Conservation (phyloP, 2,888 invertebrate species). For the Plusia festucae region DNA sequence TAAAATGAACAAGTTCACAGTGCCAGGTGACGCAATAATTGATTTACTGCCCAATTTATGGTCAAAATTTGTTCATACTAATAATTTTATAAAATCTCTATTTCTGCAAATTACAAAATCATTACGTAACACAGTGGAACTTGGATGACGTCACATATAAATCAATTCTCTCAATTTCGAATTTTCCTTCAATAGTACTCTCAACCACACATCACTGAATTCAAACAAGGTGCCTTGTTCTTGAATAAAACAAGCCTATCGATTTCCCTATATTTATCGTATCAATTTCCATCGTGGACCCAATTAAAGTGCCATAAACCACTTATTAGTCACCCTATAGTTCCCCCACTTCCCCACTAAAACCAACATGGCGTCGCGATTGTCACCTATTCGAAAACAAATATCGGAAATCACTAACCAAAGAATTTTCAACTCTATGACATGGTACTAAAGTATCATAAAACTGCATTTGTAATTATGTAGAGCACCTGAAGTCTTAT, state of each 20-base stretch:
- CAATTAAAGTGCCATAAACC: constrained; percentile 87
- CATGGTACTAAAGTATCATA: constrained; percentile 43
- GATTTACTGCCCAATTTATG: neutral
- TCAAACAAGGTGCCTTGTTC: constrained; percentile 15
- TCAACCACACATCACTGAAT: constrained; percentile 20
- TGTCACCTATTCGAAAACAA: constrained; percentile 83
- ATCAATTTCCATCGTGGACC: constrained; percentile 80
- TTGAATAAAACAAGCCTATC: constrained; percentile 75
- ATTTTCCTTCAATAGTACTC: neutral
- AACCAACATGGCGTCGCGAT: constrained; percentile 88
- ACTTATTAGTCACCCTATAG: constrained; percentile 84
- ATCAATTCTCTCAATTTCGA: neutral
- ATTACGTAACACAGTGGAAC: neutral
- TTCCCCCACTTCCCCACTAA: constrained; percentile 75
- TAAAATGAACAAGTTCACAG: no score
- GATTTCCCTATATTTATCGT: constrained; percentile 65
- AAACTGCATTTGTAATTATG: constrained; percentile 49
- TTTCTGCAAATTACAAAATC: neutral
- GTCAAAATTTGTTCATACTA: no score
- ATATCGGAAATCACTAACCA: constrained; percentile 44
- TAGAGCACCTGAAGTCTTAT: constrained; percentile 80
- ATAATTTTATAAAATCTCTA: no score
- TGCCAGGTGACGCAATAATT: neutral
- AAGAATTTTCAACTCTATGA: constrained; percentile 39
- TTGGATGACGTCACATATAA: neutral